phyloP scores from a whole-genome alignment of 2,113 vertebrate species.

The Ammodytes marinus region DNA sequence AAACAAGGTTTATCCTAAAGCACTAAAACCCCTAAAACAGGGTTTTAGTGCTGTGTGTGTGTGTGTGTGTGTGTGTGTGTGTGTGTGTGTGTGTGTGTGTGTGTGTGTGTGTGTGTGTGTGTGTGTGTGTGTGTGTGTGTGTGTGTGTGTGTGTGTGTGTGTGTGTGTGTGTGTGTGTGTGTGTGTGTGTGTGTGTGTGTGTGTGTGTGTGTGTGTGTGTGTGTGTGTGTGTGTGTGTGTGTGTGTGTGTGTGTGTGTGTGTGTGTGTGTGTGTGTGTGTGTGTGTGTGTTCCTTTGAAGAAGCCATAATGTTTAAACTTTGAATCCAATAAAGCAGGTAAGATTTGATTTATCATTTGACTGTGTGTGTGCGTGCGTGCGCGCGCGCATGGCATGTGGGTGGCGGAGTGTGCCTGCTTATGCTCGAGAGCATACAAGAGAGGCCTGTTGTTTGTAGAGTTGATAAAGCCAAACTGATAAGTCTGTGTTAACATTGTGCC shows the following conservation, averaged over 20 bases:
- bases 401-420: slow-evolving; percentile 13
- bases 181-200: too few species aligned
- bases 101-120: not conserved
- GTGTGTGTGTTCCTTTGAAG: slow-evolving; percentile 21
- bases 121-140: not conserved
- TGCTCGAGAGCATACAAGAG: slow-evolving; percentile 49
- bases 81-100: not conserved
- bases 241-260: not conserved
- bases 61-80: not conserved
- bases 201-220: not conserved
- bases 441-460: slow-evolving; percentile 59
- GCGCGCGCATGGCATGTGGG: slow-evolving; percentile 19
- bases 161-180: not conserved
- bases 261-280: not conserved
- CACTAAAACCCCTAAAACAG: not conserved
- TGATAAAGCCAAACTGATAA: slow-evolving; percentile 69
- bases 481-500: slow-evolving; percentile 34
- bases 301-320: slow-evolving; percentile 34
- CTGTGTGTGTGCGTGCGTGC: not conserved
- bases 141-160: not conserved
- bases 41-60: not conserved
- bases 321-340: slow-evolving; percentile 33
- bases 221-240: not conserved
- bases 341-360: not conserved
- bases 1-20: not conserved